Percentiles rank a stretch among this genome's conserved stretches.
Conservation (phyloP, 2,888 invertebrate species). For the Volucella inanis region DNA sequence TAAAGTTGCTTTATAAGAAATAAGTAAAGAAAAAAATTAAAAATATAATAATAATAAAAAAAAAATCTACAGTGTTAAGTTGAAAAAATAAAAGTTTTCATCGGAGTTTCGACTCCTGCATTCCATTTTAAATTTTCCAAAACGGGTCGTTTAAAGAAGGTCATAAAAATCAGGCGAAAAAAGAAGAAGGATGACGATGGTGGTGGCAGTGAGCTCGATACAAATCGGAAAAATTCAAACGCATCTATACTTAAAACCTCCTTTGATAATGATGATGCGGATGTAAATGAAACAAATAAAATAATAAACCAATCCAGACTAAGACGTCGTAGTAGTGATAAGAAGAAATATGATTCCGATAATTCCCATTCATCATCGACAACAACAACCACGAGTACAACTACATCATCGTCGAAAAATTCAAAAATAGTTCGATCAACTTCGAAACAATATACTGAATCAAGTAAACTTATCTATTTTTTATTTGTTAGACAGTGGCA, state of each 20-base stretch:
- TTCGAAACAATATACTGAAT: slow-evolving; percentile 80
- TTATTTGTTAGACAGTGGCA: neutral
- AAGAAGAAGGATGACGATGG: slow-evolving; percentile 77
- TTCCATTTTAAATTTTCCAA: slow-evolving; percentile 50
- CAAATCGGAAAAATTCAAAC: slow-evolving; percentile 76
- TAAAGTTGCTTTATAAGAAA: neutral
- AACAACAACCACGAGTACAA: slow-evolving; percentile 40
- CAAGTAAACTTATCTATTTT: slow-evolving; percentile 78
- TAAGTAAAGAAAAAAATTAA: neutral
- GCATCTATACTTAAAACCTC: slow-evolving; percentile 64
- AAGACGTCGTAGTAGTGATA: slow-evolving; percentile 53
- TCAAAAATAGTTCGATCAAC: slow-evolving; percentile 76
- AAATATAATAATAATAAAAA: neutral
- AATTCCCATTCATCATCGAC: slow-evolving; percentile 69
- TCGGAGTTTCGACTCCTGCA: neutral
- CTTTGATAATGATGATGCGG: slow-evolving; percentile 60
- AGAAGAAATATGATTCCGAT: slow-evolving; percentile 55
- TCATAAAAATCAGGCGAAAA: slow-evolving; percentile 78
- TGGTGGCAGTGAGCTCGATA: slow-evolving; percentile 76
- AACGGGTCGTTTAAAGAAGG: slow-evolving; percentile 79
- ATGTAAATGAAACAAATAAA: slow-evolving; percentile 45
- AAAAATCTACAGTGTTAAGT: slow-evolving; percentile 5
- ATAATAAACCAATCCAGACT: slow-evolving; percentile 38
- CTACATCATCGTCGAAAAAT: slow-evolving; percentile 76
- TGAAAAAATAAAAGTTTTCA: neutral